These are phyloP conservation scores for Penaeus chinensis DNA, from an alignment of 1,140 invertebrate species.

Conservation along the genomic window DNA sequence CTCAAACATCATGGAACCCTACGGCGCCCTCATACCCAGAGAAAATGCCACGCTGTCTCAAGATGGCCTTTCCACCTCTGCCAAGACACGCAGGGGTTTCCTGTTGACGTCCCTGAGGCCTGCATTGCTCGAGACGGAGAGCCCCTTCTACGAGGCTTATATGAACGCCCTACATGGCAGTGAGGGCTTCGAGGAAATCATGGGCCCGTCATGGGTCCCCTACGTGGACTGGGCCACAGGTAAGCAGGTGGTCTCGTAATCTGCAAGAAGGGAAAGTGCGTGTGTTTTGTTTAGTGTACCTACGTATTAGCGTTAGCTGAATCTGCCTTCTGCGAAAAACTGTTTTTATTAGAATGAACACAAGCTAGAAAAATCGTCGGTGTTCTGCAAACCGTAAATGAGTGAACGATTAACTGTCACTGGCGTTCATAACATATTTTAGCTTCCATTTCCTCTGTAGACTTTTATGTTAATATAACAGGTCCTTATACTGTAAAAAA, in stretches of 20 bases:
- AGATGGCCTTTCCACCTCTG: background rate
- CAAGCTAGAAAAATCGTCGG: no score
- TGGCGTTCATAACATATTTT: no score
- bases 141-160: slow-evolving; percentile 9
- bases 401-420: no score
- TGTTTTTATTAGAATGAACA: no score
- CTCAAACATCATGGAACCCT: slow-evolving; percentile 47
- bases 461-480: no score
- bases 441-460: no score
- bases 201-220: slow-evolving; percentile 7
- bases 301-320: background rate
- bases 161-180: background rate
- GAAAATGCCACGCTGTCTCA: background rate
- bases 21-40: slow-evolving; percentile 40
- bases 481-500: no score
- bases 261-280: background rate
- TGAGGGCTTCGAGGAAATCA: background rate
- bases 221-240: slow-evolving; percentile 18
- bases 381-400: no score
- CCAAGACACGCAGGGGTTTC: background rate
- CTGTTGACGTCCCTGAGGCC: background rate
- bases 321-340: no score
- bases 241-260: background rate
- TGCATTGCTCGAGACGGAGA: background rate
- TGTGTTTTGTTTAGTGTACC: background rate